A percentile compares a stretch with the other conserved stretches of the same genome.
phyloP scores from a whole-genome alignment of 2,113 vertebrate species.

The Halichoerus grypus region DNA sequence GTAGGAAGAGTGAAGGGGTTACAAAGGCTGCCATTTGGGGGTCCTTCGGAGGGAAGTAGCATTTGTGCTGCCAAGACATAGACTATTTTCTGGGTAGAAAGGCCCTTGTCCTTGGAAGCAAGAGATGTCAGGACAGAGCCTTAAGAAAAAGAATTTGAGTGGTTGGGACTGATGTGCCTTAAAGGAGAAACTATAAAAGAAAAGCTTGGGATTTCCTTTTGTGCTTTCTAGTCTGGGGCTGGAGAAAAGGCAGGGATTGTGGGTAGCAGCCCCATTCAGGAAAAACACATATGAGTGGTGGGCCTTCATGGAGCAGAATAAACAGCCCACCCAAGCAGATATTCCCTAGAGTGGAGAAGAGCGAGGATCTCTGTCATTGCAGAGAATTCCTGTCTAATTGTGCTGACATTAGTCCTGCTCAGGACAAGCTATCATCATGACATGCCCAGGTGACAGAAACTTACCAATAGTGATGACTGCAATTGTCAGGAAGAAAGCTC shows the following conservation, averaged over 20 bases:
- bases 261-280: not conserved
- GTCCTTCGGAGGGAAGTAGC: not conserved
- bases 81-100: not conserved
- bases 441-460: not conserved
- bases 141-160: not conserved
- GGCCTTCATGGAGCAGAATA: not conserved
- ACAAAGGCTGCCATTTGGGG: not conserved
- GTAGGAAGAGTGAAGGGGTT: not conserved
- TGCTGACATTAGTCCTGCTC: not conserved
- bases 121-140: not conserved
- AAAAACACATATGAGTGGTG: rapidly evolving
- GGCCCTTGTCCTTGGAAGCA: not conserved
- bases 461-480: not conserved
- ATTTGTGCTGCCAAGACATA: not conserved
- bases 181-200: not conserved
- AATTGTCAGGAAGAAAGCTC: not conserved
- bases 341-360: not conserved
- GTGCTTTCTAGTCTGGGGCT: not conserved
- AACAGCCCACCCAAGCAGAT: not conserved
- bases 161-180: not conserved
- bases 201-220: not conserved
- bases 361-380: too few species aligned
- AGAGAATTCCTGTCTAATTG: not conserved
- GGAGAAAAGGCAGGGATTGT: not conserved
- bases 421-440: not conserved